A percentile compares a stretch with the other conserved stretches of the same genome.
Conservation (phyloP, 2,113 vertebrate species). For the Probosciger aterrimus region DNA sequence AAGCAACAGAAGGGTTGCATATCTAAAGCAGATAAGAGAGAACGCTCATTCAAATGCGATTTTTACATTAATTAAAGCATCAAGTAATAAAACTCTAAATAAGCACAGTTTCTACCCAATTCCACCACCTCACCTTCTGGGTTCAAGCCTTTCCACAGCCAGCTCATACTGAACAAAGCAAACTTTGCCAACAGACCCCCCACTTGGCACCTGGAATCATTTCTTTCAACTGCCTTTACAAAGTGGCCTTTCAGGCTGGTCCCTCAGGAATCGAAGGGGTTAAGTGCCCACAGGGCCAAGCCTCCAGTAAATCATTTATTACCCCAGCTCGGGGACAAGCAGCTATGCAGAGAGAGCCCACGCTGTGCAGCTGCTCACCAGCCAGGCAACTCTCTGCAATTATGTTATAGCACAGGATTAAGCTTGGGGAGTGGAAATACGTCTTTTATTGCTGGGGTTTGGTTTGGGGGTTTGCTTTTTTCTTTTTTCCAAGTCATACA, state of each 20-base stretch:
- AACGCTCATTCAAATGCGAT: not conserved
- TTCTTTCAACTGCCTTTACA: not conserved
- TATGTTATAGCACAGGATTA: conserved; percentile 16
- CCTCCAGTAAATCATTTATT: conserved; percentile 55
- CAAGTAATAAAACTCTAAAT: not conserved
- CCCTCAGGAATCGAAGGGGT: not conserved
- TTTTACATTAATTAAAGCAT: not conserved
- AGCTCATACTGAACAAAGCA: not conserved
- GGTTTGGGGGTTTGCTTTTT: not conserved
- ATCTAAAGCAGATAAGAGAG: not conserved
- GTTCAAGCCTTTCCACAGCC: not conserved
- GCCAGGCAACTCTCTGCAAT: conserved; percentile 30
- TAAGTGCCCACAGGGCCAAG: conserved; percentile 25
- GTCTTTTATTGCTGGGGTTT: not conserved
- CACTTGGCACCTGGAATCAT: not conserved
- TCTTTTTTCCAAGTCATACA: not conserved
- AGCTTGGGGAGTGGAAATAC: not conserved
- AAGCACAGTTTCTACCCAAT: not conserved
- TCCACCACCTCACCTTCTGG: not conserved
- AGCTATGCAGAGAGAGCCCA: conserved; percentile 23
- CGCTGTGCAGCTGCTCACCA: conserved; percentile 48
- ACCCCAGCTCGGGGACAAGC: not conserved
- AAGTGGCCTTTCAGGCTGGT: not conserved
- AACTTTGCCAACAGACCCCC: not conserved
- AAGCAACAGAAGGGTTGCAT: not conserved